Evolutionary conservation across 64 coral and sea anemone species (phyloP).

Genomic region (Stichodactyla helianthus): DNA sequence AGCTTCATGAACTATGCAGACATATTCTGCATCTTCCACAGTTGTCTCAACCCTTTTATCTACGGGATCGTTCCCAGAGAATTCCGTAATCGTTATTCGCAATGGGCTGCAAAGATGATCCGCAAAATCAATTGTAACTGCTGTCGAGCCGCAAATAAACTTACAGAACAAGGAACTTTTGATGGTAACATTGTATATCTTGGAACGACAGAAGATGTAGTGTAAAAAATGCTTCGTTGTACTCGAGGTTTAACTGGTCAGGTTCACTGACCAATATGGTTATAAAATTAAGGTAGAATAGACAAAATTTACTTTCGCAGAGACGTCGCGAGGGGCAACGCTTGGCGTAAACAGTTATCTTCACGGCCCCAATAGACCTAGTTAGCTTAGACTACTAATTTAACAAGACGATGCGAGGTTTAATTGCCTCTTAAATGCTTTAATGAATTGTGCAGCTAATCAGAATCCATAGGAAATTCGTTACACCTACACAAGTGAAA

Average conservation of each 20-base stretch:
- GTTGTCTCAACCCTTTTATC: conserved; percentile 48
- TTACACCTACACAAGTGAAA: no score
- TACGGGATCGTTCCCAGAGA: conserved; percentile 55
- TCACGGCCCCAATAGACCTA: background rate
- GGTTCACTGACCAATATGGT: no score
- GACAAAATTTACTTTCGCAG: no score
- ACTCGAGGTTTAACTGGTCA: no score
- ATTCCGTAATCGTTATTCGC: conserved; percentile 28
- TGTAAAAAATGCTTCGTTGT: background rate
- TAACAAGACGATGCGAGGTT: no score
- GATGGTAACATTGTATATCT: background rate
- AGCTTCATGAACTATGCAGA: conserved; percentile 29
- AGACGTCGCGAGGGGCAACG: no score
- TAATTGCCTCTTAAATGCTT: no score
- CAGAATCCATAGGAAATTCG: no score
- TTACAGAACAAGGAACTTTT: background rate
- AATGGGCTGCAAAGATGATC: background rate
- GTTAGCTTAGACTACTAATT: no score
- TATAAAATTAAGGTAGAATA: no score
- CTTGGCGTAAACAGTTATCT: background rate
- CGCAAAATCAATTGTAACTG: background rate
- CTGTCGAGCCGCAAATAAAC: background rate
- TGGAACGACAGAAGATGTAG: background rate
- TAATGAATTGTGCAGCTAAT: no score
- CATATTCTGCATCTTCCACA: conserved; percentile 38